phyloP scores from a whole-genome alignment of 1,140 invertebrate genomes.

The Conopomorpha cramerella region DNA sequence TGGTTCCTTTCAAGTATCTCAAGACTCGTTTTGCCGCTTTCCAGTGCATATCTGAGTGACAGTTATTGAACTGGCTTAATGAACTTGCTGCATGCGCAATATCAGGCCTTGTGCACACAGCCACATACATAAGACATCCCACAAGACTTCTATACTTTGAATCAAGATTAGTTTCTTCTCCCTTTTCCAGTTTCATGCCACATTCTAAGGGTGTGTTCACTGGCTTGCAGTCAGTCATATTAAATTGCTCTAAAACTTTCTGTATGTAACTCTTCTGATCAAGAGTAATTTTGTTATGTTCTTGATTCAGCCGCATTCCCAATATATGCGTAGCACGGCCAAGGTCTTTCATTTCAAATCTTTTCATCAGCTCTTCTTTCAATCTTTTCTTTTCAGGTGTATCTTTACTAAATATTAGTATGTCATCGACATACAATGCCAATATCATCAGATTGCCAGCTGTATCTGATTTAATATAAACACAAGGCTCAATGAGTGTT shows the following conservation, averaged over 20 bases:
- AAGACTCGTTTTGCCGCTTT: slow-evolving; percentile 3
- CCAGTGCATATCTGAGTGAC: slow-evolving; percentile 2
- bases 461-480: neutral
- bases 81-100: slow-evolving; percentile 3
- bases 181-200: slow-evolving; percentile 2
- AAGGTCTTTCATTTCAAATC: slow-evolving; percentile 12
- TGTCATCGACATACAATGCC: slow-evolving; percentile 10
- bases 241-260: slow-evolving; percentile 1
- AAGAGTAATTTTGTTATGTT: slow-evolving; percentile 9
- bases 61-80: slow-evolving; percentile 5
- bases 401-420: slow-evolving; percentile 7
- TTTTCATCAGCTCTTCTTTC: slow-evolving; percentile 7
- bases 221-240: slow-evolving; percentile 1
- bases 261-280: slow-evolving; percentile 3
- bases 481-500: neutral
- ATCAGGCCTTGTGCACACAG: slow-evolving; percentile 4
- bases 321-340: slow-evolving; percentile 8
- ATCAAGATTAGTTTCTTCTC: neutral
- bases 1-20: slow-evolving; percentile 4
- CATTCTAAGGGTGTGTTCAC: neutral
- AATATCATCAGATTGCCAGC: neutral
- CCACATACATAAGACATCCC: slow-evolving; percentile 4
- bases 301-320: slow-evolving; percentile 9
- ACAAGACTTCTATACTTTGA: slow-evolving; percentile 2
- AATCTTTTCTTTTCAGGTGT: slow-evolving; percentile 4